These are phyloP conservation scores for Pseudorectes ferrugineus DNA, from an alignment of 2,113 vertebrate species.

Conservation along the genomic window DNA sequence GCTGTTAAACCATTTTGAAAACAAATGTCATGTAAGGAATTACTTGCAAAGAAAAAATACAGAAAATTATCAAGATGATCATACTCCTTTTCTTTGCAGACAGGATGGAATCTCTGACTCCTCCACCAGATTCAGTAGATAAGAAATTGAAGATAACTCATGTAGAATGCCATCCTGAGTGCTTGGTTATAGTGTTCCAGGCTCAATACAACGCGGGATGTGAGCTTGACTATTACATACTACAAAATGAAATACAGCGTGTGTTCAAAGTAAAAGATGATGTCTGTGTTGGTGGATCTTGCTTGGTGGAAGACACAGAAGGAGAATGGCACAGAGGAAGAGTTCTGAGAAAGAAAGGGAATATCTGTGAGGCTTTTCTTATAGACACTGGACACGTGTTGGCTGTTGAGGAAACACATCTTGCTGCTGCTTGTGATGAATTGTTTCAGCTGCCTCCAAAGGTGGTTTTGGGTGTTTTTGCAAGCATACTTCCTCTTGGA, in stretches of 20 bases:
- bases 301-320: constrained; percentile 82
- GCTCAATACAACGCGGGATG: constrained; percentile 71
- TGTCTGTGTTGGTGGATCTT: constrained; percentile 75
- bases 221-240: constrained; percentile 86
- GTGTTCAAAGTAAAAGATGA: constrained; percentile 68
- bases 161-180: constrained; percentile 78
- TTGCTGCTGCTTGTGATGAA: constrained; percentile 77
- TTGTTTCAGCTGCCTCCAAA: constrained; percentile 85
- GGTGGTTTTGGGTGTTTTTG: constrained; percentile 83
- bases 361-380: constrained; percentile 77
- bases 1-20: neutral
- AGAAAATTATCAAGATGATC: neutral
- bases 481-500: constrained; percentile 80
- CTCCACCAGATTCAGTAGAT: constrained; percentile 52
- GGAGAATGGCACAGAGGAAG: constrained; percentile 87
- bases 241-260: constrained; percentile 85
- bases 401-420: constrained; percentile 56
- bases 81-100: constrained; percentile 70
- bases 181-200: constrained; percentile 84
- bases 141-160: constrained; percentile 81
- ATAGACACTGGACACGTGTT: constrained; percentile 82
- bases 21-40: neutral
- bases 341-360: constrained; percentile 72
- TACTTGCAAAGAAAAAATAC: neutral
- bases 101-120: constrained; percentile 55